A percentile compares a stretch with the other conserved stretches of the same genome.
These are phyloP conservation scores for Ascaphus truei DNA, from an alignment of 2,113 vertebrate species.

Conservation along the genomic window DNA sequence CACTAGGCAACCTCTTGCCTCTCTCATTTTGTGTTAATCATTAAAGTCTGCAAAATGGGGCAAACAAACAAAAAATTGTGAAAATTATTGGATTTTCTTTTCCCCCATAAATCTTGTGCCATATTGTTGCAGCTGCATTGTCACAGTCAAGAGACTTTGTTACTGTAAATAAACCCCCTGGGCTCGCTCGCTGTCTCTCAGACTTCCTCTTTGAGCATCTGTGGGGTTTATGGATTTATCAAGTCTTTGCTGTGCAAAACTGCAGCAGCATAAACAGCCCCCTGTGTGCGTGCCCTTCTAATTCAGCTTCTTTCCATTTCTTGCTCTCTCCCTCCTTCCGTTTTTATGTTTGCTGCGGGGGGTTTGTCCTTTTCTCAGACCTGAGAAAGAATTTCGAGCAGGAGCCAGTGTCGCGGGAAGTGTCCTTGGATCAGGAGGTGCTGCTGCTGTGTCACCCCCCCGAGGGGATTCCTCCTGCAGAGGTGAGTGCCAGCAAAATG, in stretches of 20 bases:
- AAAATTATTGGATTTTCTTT: neutral
- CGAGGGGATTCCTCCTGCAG: conserved; percentile 86
- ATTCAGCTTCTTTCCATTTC: neutral
- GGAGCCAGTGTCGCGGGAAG: conserved; percentile 88
- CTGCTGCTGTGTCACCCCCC: conserved; percentile 90
- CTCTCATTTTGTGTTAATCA: too few species aligned
- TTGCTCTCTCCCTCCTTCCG: neutral
- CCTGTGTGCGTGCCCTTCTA: neutral
- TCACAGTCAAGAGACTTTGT: neutral
- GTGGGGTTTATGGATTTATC: neutral
- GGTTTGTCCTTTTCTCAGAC: conserved; percentile 61
- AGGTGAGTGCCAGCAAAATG: conserved; percentile 71
- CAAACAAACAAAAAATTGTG: neutral
- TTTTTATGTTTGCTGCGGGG: neutral
- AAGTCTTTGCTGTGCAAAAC: neutral
- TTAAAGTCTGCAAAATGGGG: neutral
- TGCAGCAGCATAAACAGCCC: neutral
- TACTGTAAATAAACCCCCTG: neutral
- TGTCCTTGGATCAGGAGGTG: conserved; percentile 90
- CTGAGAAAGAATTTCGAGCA: conserved; percentile 97
- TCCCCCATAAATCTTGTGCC: too few species aligned
- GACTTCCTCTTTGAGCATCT: neutral
- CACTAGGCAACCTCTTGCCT: too few species aligned
- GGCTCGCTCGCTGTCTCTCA: neutral
- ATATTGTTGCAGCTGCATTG: neutral